Percentiles rank a stretch among this genome's conserved stretches.
Evolutionary conservation across 2,797 vertebrate species (phyloP).

Genomic region (Knipowitschia caucasica): DNA sequence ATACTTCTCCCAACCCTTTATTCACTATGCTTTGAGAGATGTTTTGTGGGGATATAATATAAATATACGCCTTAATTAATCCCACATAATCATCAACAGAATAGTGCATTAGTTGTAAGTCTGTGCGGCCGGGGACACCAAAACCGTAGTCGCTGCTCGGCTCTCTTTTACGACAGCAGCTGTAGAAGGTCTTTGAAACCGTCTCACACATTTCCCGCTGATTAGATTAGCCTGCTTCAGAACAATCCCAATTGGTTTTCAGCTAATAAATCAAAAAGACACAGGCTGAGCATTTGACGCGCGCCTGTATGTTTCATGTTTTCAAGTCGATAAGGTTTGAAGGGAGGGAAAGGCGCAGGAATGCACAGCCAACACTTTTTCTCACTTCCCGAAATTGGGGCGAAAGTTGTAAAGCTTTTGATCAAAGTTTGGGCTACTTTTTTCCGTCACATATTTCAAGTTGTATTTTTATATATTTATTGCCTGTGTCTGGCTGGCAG

Average conservation of each 20-base stretch:
- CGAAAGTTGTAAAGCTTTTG: conserved; percentile 12
- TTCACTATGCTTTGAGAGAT: no score
- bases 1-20: no score
- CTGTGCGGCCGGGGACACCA: no score
- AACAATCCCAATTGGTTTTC: conserved; percentile 6
- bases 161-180: neutral
- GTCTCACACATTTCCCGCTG: neutral
- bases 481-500: neutral
- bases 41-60: no score
- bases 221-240: conserved; percentile 3
- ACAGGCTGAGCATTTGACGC: neutral
- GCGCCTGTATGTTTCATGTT: conserved; percentile 1
- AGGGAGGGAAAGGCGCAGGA: conserved; percentile 4
- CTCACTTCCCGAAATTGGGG: conserved; percentile 11
- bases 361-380: neutral
- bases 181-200: neutral
- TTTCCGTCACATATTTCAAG: conserved; percentile 9
- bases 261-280: conserved; percentile 4
- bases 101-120: no score
- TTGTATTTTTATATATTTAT: neutral
- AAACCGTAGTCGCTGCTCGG: neutral
- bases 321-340: conserved; percentile 11
- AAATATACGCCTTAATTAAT: no score
- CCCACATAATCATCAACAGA: no score
- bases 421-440: conserved; percentile 19